These are phyloP conservation scores for Callinectes sapidus DNA, from an alignment of 2,888 invertebrate species.

Conservation along the genomic window DNA sequence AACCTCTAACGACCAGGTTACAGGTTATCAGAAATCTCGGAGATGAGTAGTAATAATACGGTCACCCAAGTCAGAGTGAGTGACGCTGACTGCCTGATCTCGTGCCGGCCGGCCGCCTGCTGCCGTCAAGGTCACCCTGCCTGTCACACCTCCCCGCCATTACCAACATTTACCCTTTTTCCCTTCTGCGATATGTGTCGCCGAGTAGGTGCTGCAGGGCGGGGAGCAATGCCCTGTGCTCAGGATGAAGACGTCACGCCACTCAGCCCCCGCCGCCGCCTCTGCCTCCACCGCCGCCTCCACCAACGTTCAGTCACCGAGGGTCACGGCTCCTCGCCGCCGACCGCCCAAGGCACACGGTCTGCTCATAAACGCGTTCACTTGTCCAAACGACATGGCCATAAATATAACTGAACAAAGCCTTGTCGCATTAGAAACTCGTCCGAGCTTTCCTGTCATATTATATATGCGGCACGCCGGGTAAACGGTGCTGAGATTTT, in stretches of 20 bases:
- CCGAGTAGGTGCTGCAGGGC: neutral
- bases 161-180: neutral
- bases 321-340: neutral
- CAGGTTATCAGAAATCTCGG: constrained; percentile 30
- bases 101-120: neutral
- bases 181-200: neutral
- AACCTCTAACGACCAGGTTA: neutral
- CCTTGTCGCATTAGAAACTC: neutral
- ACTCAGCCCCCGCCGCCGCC: neutral
- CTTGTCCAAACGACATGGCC: constrained; percentile 2
- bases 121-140: constrained; percentile 17
- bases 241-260: constrained; percentile 17
- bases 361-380: neutral
- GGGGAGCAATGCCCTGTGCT: constrained; percentile 8
- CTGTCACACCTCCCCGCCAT: neutral
- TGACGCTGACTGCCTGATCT: constrained; percentile 12
- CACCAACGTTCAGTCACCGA: neutral
- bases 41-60: constrained; percentile 16
- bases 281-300: neutral
- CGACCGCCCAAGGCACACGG: neutral
- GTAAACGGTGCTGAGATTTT: neutral
- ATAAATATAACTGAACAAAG: neutral
- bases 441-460: neutral
- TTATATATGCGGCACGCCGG: neutral
- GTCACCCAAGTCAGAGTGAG: constrained; percentile 7